Percentiles rank a stretch among this genome's conserved stretches.
Evolutionary conservation across 2,888 invertebrate species (phyloP).

Genomic region (Pycnomerus fuliginosus): DNA sequence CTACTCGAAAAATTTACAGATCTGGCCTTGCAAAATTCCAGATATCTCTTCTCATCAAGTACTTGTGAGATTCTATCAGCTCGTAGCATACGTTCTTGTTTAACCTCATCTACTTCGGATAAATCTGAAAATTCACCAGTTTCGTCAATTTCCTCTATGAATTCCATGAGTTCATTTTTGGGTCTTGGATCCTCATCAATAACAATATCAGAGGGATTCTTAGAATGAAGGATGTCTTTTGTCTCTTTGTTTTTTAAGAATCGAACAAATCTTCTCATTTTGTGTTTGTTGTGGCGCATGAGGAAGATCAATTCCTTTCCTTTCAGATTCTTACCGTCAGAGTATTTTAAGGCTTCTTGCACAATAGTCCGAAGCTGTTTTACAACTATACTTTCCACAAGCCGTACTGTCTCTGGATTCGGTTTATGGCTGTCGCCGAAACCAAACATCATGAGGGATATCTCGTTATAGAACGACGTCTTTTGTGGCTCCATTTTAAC

Average conservation of each 20-base stretch:
- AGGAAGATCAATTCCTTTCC: slow-evolving; percentile 75
- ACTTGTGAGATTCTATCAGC: slow-evolving; percentile 64
- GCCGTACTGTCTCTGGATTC: slow-evolving; percentile 74
- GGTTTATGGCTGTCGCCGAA: slow-evolving; percentile 87
- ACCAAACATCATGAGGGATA: slow-evolving; percentile 89
- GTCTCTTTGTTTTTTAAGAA: slow-evolving; percentile 65
- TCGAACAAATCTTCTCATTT: slow-evolving; percentile 72
- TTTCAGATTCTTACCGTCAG: slow-evolving; percentile 55
- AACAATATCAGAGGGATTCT: slow-evolving; percentile 40
- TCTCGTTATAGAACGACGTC: slow-evolving; percentile 64
- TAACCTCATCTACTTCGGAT: slow-evolving; percentile 58
- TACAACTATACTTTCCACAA: slow-evolving; percentile 81
- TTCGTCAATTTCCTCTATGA: slow-evolving; percentile 59
- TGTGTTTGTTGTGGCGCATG: slow-evolving; percentile 77
- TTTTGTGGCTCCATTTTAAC: slow-evolving; percentile 35
- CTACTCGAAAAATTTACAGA: slow-evolving; percentile 66
- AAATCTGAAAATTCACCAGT: slow-evolving; percentile 57
- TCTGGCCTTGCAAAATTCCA: slow-evolving; percentile 77
- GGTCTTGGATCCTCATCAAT: slow-evolving; percentile 53
- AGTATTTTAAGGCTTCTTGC: slow-evolving; percentile 71
- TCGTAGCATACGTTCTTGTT: slow-evolving; percentile 61
- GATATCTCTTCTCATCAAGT: slow-evolving; percentile 62
- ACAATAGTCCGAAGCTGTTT: slow-evolving; percentile 78
- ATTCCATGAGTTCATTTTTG: slow-evolving; percentile 52
- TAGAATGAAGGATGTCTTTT: slow-evolving; percentile 45